These are phyloP conservation scores for Eunapius fragilis DNA, from an alignment of 37 sponge, comb jelly and placozoan genomes.

Conservation along the genomic window DNA sequence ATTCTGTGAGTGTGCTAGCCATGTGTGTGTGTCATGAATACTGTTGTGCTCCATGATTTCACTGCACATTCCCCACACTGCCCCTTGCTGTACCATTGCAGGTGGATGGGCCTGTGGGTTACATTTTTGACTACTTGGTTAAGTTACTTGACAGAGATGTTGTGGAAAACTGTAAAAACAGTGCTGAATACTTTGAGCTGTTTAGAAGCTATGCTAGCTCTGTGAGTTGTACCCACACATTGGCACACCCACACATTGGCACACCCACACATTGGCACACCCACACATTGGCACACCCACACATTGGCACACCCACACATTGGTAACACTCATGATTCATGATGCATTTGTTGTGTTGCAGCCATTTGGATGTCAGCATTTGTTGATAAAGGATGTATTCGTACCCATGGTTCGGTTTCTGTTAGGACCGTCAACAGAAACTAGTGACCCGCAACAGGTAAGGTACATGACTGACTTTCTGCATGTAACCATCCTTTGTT, in stretches of 20 bases:
- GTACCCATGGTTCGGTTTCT: constrained; percentile 52
- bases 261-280: neutral
- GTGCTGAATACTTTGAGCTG: constrained; percentile 72
- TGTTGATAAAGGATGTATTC: constrained; percentile 63
- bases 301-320: too few relatives aligned
- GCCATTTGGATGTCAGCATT: constrained; percentile 48
- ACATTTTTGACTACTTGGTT: constrained; percentile 55
- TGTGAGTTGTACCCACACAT: constrained; percentile 24
- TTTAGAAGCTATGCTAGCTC: constrained; percentile 50
- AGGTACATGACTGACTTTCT: neutral
- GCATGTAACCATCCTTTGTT: neutral
- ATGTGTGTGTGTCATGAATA: neutral
- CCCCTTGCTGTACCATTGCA: constrained; percentile 7
- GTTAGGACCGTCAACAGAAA: constrained; percentile 40
- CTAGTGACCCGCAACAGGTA: constrained; percentile 25
- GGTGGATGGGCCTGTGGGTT: constrained; percentile 32
- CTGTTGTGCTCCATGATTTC: too few relatives aligned
- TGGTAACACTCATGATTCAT: neutral
- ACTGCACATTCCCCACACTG: neutral
- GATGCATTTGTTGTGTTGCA: neutral
- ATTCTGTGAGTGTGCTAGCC: neutral
- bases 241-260: neutral
- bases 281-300: too few relatives aligned
- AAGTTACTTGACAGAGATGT: constrained; percentile 70
- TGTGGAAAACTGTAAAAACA: constrained; percentile 56